Evolutionary conservation across 2,113 vertebrate genomes (phyloP), one percentile per base, ranked within the genome.

Genomic region (Odocoileus virginianus): DNA sequence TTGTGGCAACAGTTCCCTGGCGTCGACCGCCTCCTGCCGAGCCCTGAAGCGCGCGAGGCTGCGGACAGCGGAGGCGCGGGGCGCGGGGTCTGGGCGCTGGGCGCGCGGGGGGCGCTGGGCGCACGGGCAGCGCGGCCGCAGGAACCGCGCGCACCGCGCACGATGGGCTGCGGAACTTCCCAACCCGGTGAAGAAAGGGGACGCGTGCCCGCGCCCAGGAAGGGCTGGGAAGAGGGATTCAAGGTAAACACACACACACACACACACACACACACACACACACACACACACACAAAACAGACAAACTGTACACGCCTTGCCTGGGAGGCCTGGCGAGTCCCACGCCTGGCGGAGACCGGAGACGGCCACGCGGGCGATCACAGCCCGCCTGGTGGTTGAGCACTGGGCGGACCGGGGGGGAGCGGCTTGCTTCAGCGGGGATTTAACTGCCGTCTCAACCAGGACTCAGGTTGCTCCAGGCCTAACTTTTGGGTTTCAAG

Each of bases 1-100:
- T 98, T 99, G 97, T 99, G 98, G 98, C 98, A 99, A 99, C 98
- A 97, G 94, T 57, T 96, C 97, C 94, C 79, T 67, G 91, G 64
- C 87, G 61, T 97, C 90, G 43, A 83, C 97, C 36, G 83, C 57
- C 58, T 91, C 14, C 89, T 14, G 47, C 94, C 2, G 13, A 45
- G 74, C n/a, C 71, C 50, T 27, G 13, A 4, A 27, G 36, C 12
- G 88, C 13, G 19, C 14, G 45, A 67, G 57, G 57, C 15, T 33
- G 47, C 43, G 27, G 11, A 11, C 54, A 4, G n/a, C 33, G 28
- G 76, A 17, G 74, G 55, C 4, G 43, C 88, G 57, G 54, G 61
- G 28, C 55, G 9, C 60, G 10, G 30, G 52, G 40, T 19, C 61
- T 0, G 16, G 21, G 23, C 58, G 30, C 30, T 3, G 61, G 36